These are phyloP conservation scores for Coenobita brevimanus DNA, from an alignment of 1,140 invertebrate species.

Conservation along the genomic window DNA sequence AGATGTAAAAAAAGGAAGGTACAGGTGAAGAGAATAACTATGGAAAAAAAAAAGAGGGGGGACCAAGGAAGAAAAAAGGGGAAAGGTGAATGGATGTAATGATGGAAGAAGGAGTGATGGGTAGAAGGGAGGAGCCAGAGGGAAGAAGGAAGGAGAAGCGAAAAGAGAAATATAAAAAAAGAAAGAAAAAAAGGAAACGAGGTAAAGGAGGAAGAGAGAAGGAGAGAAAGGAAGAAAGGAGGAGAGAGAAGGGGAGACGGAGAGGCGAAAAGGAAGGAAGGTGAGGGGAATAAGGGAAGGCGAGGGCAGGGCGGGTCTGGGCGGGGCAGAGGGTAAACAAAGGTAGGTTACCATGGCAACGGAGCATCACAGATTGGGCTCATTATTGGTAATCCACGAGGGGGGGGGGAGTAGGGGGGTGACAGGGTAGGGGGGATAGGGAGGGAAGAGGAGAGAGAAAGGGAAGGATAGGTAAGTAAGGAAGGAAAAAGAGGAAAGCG, in stretches of 20 bases:
- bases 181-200: neutral
- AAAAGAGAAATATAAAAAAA: neutral
- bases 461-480: too few species aligned
- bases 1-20: neutral
- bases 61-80: neutral
- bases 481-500: too few species aligned
- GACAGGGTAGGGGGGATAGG: too few species aligned
- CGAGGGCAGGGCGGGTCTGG: neutral
- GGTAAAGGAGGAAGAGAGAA: neutral
- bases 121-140: neutral
- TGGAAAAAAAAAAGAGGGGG: neutral
- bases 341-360: conserved; percentile 29
- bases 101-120: neutral
- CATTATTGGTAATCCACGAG: conserved; percentile 22
- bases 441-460: too few species aligned
- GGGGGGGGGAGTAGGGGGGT: neutral
- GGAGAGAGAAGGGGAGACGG: neutral
- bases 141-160: neutral
- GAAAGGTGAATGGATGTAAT: neutral
- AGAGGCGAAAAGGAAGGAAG: neutral
- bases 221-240: neutral
- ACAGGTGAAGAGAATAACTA: neutral
- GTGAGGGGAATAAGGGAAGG: neutral
- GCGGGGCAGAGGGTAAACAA: conserved; percentile 17
- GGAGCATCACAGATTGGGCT: conserved; percentile 36